phyloP scores from a whole-genome alignment of 2,797 vertebrate species.

The Enoplosus armatus region DNA sequence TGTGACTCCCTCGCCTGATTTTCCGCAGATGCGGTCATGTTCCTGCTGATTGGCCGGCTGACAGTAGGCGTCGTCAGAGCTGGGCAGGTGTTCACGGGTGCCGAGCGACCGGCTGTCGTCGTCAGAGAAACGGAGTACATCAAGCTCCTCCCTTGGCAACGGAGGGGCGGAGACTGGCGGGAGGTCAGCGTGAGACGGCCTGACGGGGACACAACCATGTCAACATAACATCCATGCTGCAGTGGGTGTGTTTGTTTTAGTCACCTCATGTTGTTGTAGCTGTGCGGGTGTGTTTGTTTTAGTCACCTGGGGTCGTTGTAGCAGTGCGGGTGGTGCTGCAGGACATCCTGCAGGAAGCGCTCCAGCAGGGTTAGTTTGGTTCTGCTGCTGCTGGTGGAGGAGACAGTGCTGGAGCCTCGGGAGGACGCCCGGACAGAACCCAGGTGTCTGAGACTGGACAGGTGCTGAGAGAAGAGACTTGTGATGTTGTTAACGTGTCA shows the following conservation, averaged over 20 bases:
- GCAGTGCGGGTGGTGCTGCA: slow-evolving; percentile 90
- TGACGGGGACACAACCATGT: slow-evolving; percentile 62
- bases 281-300: neutral
- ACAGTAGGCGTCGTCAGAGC: slow-evolving; percentile 72
- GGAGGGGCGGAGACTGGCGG: slow-evolving; percentile 72
- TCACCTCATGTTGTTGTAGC: slow-evolving; percentile 88
- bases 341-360: slow-evolving; percentile 94
- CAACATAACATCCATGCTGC: neutral
- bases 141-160: slow-evolving; percentile 77
- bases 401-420: slow-evolving; percentile 65
- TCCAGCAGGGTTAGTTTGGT: slow-evolving; percentile 87
- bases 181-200: slow-evolving; percentile 89
- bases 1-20: slow-evolving; percentile 9
- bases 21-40: slow-evolving; percentile 3
- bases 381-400: slow-evolving; percentile 45
- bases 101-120: slow-evolving; percentile 70
- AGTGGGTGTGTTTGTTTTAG: neutral
- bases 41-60: slow-evolving; percentile 43
- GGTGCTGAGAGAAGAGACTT: slow-evolving; percentile 84
- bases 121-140: slow-evolving; percentile 70
- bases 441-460: slow-evolving; percentile 90
- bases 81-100: slow-evolving; percentile 71
- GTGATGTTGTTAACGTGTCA: neutral
- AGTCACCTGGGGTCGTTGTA: slow-evolving; percentile 89
- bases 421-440: slow-evolving; percentile 80